These are phyloP conservation scores for Vesta saturnalis DNA, from an alignment of 2,888 invertebrate species.

Conservation along the genomic window DNA sequence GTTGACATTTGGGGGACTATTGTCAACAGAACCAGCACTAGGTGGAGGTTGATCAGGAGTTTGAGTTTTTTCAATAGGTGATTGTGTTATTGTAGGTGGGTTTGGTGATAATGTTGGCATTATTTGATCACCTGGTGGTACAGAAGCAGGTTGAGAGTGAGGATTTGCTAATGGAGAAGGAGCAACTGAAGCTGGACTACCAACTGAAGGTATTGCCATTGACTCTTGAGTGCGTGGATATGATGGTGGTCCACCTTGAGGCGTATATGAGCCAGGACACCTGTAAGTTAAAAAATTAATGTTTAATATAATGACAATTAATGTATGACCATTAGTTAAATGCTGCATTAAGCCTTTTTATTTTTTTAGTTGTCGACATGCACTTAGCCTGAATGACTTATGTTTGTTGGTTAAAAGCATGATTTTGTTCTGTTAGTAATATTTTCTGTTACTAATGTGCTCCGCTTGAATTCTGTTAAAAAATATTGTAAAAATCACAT, in stretches of 20 bases:
- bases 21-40: slow-evolving; percentile 49
- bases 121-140: slow-evolving; percentile 70
- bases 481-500: too few species aligned
- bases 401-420: background rate
- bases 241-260: slow-evolving; percentile 73
- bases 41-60: slow-evolving; percentile 47
- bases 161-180: slow-evolving; percentile 78
- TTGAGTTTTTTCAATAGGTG: slow-evolving; percentile 51
- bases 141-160: slow-evolving; percentile 76
- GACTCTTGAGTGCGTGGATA: slow-evolving; percentile 70
- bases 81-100: slow-evolving; percentile 58
- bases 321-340: too few species aligned
- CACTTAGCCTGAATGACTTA: background rate
- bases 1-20: slow-evolving; percentile 48
- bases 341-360: too few species aligned
- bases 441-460: background rate
- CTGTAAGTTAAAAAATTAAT: slow-evolving; percentile 47
- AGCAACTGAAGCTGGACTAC: slow-evolving; percentile 59
- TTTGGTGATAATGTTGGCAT: slow-evolving; percentile 81
- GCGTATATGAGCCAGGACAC: slow-evolving; percentile 64
- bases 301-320: background rate
- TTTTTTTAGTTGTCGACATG: background rate
- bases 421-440: background rate
- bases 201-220: slow-evolving; percentile 69
- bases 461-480: too few species aligned